Percentiles rank a stretch among this genome's conserved stretches.
phyloP scores from a whole-genome alignment of 2,797 vertebrate genomes.

The Morus bassanus region DNA sequence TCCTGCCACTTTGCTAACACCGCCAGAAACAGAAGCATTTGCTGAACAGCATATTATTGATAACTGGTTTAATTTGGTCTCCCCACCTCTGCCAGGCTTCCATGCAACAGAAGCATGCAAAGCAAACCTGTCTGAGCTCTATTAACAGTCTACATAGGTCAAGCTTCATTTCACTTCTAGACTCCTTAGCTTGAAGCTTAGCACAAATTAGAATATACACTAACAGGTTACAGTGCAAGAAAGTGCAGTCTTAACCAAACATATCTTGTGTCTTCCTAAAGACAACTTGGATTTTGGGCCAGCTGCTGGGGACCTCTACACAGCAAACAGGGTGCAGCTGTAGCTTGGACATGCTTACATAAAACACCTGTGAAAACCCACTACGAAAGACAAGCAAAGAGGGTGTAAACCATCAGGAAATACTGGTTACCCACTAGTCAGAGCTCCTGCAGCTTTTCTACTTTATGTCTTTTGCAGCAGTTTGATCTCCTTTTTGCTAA shows the following conservation, averaged over 20 bases:
- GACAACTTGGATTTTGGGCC: neutral
- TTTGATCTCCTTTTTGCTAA: neutral
- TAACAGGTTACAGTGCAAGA: neutral
- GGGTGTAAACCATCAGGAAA: neutral
- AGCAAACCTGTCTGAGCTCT: neutral
- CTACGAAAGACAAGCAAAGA: neutral
- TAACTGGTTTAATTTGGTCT: slow-evolving; percentile 20
- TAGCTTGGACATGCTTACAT: neutral
- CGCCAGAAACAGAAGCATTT: slow-evolving; percentile 3
- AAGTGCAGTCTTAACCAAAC: neutral
- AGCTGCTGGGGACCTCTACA: neutral
- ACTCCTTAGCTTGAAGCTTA: neutral
- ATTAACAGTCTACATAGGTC: neutral
- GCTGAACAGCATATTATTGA: neutral
- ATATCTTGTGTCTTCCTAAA: neutral
- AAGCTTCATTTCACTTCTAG: neutral
- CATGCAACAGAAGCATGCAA: neutral
- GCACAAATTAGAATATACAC: neutral
- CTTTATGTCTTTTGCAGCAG: neutral
- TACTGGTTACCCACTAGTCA: neutral
- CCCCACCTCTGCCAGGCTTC: neutral
- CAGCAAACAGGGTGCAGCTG: neutral
- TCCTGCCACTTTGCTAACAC: neutral
- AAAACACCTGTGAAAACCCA: neutral
- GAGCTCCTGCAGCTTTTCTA: neutral